phyloP scores from a whole-genome alignment of 2,113 vertebrate genomes.

The Montifringilla adamsi region DNA sequence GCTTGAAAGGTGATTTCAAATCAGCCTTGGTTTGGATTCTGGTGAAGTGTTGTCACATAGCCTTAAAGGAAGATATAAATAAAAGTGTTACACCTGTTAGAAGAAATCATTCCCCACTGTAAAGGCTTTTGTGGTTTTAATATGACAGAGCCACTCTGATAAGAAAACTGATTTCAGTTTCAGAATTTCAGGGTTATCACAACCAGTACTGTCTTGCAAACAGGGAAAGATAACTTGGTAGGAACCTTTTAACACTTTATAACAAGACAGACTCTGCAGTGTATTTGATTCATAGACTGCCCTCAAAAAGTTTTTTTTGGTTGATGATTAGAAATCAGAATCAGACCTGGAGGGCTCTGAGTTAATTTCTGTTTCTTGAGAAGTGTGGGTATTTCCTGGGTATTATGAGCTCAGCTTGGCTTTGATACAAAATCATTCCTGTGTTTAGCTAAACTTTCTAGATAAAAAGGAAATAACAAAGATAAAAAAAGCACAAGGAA shows the following conservation, averaged over 20 bases:
- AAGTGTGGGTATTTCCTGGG: neutral
- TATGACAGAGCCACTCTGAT: neutral
- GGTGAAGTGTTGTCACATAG: neutral
- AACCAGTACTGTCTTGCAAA: neutral
- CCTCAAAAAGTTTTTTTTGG: neutral
- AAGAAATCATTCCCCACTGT: neutral
- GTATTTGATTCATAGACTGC: neutral
- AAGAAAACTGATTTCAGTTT: slow-evolving; percentile 2
- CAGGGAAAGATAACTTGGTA: neutral
- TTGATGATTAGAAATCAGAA: neutral
- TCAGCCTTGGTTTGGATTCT: neutral
- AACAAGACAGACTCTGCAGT: neutral
- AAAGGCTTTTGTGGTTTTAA: neutral
- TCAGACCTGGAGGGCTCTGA: neutral
- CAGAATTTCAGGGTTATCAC: neutral
- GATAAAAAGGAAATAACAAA: neutral
- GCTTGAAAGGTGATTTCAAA: neutral
- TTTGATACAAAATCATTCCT: neutral
- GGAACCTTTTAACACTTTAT: neutral
- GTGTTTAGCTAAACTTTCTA: neutral
- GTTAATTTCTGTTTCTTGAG: neutral
- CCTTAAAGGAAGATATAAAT: neutral
- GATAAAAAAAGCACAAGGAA: neutral
- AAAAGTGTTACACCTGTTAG: neutral
- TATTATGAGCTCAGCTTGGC: neutral